Conservation (phyloP, 2,888 invertebrate genomes). For the Apodemia mormo region DNA sequence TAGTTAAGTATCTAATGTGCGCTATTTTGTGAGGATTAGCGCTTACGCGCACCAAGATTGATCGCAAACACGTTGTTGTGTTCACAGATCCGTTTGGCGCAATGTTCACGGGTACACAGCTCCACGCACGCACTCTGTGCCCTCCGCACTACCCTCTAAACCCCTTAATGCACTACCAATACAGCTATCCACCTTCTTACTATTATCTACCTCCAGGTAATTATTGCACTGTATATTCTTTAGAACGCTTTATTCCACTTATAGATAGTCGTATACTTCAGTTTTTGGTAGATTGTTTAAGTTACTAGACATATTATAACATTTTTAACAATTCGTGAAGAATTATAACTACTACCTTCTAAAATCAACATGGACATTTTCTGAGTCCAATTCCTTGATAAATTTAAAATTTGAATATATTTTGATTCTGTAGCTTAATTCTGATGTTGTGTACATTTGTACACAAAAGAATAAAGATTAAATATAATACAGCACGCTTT, state of each 20-base stretch:
- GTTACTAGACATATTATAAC: neutral
- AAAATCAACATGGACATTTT: too few relatives aligned
- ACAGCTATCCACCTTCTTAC: conserved; percentile 74
- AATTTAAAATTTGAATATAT: too few relatives aligned
- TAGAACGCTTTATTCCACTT: neutral
- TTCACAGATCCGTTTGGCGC: conserved; percentile 76
- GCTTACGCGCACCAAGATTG: conserved; percentile 64
- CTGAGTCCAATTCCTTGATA: too few relatives aligned
- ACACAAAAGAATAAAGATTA: too few relatives aligned
- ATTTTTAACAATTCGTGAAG: too few relatives aligned
- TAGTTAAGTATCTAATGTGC: conserved; percentile 80
- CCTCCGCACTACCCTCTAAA: conserved; percentile 77
- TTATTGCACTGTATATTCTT: conserved; percentile 22
- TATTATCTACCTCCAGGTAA: conserved; percentile 77
- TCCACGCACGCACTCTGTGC: conserved; percentile 73
- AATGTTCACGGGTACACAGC: conserved; percentile 71
- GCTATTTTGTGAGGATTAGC: conserved; percentile 73
- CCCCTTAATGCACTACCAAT: conserved; percentile 76
- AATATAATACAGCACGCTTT: too few relatives aligned
- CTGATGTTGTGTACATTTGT: too few relatives aligned
- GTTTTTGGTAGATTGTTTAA: neutral
- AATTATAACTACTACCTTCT: too few relatives aligned
- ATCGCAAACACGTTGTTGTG: conserved; percentile 57
- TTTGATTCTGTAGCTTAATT: too few relatives aligned
- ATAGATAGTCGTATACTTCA: neutral